Evolutionary conservation across 2,113 vertebrate species (phyloP).

Genomic region (Callorhinus ursinus): DNA sequence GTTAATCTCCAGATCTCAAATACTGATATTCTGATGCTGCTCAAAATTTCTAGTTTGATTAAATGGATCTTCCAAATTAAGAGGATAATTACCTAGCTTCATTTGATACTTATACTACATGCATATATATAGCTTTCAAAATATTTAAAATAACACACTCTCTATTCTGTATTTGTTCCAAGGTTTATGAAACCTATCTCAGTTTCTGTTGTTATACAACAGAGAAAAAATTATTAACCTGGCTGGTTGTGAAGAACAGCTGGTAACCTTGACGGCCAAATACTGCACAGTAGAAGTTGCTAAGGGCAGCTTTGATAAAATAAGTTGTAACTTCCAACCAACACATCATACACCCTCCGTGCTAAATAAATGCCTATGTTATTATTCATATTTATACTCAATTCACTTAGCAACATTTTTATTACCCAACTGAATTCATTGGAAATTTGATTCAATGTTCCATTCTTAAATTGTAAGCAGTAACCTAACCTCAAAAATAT

Average conservation of each 20-base stretch:
- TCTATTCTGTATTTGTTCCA: neutral
- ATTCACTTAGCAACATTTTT: neutral
- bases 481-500: neutral
- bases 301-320: neutral
- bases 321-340: neutral
- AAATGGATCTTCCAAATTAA: neutral
- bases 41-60: neutral
- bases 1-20: neutral
- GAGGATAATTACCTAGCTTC: neutral
- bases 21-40: neutral
- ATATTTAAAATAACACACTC: neutral
- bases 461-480: neutral
- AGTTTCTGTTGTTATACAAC: neutral
- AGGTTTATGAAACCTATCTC: neutral
- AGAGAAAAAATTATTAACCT: neutral
- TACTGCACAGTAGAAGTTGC: neutral
- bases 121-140: neutral
- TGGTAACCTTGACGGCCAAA: neutral
- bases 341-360: neutral
- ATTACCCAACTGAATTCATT: neutral
- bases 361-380: neutral
- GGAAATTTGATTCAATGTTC: neutral
- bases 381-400: neutral
- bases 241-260: neutral
- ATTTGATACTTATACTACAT: neutral